phyloP scores from a whole-genome alignment of 1,140 invertebrate species.

The Aphaenogaster rudis region DNA sequence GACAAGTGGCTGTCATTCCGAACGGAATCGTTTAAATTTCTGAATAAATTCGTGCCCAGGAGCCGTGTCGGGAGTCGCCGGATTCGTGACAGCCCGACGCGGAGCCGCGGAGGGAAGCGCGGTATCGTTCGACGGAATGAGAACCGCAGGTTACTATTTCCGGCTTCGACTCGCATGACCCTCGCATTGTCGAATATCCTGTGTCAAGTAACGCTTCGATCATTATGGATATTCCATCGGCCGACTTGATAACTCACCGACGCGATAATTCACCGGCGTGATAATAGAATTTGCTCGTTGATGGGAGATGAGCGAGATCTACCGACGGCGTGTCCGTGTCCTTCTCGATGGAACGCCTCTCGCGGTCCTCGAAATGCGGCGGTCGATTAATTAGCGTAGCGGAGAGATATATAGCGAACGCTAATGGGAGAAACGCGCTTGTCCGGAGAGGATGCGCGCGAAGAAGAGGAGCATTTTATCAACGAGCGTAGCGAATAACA shows the following conservation, averaged over 20 bases:
- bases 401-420: neutral
- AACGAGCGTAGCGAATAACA: conserved; percentile 68
- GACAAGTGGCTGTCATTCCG: no score
- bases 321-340: neutral
- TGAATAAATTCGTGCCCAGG: no score
- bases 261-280: neutral
- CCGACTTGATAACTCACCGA: neutral
- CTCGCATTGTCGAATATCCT: conserved; percentile 52
- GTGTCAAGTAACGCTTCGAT: conserved; percentile 22
- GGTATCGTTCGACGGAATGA: conserved; percentile 18
- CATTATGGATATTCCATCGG: conserved; percentile 5
- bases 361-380: neutral
- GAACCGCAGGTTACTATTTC: conserved; percentile 34
- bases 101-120: neutral
- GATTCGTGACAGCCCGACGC: neutral
- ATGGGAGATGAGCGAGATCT: neutral
- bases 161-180: conserved; percentile 42
- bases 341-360: neutral
- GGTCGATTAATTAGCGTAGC: conserved; percentile 14
- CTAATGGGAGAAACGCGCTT: neutral
- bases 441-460: no score
- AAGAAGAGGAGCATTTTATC: conserved; percentile 38
- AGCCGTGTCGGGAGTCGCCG: neutral
- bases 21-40: no score
- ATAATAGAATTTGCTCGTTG: neutral